These are phyloP conservation scores for Poeciliopsis turrubarensis DNA, from an alignment of 2,113 vertebrate genomes.

Conservation along the genomic window DNA sequence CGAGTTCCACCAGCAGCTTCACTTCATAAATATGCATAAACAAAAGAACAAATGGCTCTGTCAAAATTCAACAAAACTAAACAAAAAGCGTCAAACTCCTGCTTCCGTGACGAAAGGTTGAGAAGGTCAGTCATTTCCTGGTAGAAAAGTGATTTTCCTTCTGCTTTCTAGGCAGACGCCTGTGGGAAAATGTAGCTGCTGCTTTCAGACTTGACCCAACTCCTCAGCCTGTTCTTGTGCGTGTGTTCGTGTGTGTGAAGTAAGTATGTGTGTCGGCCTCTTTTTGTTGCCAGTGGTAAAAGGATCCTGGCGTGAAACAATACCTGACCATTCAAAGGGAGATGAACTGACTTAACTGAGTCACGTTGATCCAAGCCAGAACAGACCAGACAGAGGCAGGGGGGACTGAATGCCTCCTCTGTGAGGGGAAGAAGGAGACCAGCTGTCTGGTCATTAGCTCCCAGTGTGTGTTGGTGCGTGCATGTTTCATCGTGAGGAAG, in stretches of 20 bases:
- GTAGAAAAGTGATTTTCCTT: constrained; percentile 32
- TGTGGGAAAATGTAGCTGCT: constrained; percentile 47
- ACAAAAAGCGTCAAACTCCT: constrained; percentile 5
- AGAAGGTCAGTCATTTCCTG: constrained; percentile 14
- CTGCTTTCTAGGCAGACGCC: constrained; percentile 34
- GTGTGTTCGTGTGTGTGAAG: constrained; percentile 1
- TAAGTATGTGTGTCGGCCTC: constrained; percentile 33
- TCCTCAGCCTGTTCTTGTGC: constrained; percentile 23
- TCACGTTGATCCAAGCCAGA: constrained; percentile 47
- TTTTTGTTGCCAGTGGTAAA: constrained; percentile 72
- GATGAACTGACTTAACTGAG: constrained; percentile 59
- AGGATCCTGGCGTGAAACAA: constrained; percentile 72
- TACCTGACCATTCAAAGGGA: constrained; percentile 68
- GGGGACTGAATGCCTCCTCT: constrained; percentile 60
- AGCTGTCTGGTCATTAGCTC: constrained; percentile 44
- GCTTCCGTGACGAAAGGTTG: not conserved
- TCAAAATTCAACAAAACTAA: not conserved
- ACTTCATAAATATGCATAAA: constrained; percentile 1
- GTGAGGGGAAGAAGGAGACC: constrained; percentile 37
- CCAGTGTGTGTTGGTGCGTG: constrained; percentile 42
- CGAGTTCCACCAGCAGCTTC: constrained; percentile 25
- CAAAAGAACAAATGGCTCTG: not conserved
- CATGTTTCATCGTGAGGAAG: constrained; percentile 18
- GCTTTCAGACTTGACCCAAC: constrained; percentile 40
- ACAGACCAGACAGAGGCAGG: constrained; percentile 33